These are phyloP conservation scores for Leucosticte australis DNA, from an alignment of 2,113 vertebrate genomes.

Conservation along the genomic window DNA sequence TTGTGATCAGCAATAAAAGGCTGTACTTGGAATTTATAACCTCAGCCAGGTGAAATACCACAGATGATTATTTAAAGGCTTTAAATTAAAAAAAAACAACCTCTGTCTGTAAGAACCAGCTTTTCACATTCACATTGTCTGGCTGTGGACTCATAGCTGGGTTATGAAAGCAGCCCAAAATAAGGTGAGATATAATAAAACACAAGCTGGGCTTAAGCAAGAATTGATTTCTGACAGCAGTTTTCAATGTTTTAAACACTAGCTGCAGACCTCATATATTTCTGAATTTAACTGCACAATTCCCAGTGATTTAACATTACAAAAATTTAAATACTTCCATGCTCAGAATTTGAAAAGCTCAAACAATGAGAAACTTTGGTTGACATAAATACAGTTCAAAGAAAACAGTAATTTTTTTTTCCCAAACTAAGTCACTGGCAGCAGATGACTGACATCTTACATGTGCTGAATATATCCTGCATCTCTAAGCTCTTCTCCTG, in stretches of 20 bases:
- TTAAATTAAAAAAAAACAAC: background rate
- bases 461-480: background rate
- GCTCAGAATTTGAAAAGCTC: background rate
- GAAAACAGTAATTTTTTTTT: background rate
- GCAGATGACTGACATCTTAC: background rate
- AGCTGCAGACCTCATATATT: background rate
- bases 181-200: slow-evolving; percentile 32
- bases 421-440: background rate
- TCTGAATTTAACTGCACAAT: background rate
- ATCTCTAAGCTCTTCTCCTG: background rate
- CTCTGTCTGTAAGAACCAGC: background rate
- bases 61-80: slow-evolving; percentile 46
- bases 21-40: slow-evolving; percentile 18
- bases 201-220: background rate
- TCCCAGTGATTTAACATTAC: background rate
- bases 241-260: background rate
- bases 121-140: background rate
- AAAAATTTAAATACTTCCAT: background rate
- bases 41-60: slow-evolving; percentile 30
- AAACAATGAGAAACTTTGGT: background rate
- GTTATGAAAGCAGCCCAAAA: slow-evolving; percentile 33
- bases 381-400: background rate
- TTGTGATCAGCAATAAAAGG: slow-evolving; percentile 43
- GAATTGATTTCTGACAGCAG: slow-evolving; percentile 3
- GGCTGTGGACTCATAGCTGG: background rate